phyloP scores from a whole-genome alignment of 1,140 invertebrate genomes.

The Cydia splendana region DNA sequence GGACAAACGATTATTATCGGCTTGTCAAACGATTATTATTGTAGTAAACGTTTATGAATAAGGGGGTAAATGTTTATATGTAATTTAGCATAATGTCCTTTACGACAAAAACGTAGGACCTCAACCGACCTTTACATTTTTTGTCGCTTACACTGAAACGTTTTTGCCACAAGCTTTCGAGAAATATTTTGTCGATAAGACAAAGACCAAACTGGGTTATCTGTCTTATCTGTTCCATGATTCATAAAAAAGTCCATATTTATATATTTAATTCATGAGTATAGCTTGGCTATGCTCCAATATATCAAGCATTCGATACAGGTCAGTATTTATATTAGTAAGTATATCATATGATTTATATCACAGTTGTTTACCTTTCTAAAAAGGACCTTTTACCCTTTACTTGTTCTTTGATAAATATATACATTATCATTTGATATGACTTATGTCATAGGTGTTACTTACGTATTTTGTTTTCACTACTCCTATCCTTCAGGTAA shows the following conservation, averaged over 20 bases:
- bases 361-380: neutral
- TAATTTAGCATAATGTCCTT: too few species aligned
- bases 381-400: slow-evolving; percentile 11
- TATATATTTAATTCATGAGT: slow-evolving; percentile 3
- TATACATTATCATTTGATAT: neutral
- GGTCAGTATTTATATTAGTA: slow-evolving; percentile 7
- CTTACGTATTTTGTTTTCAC: too few species aligned
- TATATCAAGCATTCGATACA: slow-evolving; percentile 23
- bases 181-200: neutral
- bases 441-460: neutral
- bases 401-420: neutral
- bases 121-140: too few species aligned
- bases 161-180: neutral
- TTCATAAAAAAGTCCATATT: slow-evolving; percentile 15
- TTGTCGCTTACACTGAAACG: too few species aligned
- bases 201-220: slow-evolving; percentile 1
- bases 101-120: too few species aligned
- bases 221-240: slow-evolving; percentile 17
- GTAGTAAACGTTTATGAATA: too few species aligned
- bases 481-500: too few species aligned
- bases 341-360: slow-evolving; percentile 4
- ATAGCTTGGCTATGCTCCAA: neutral
- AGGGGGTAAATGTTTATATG: too few species aligned
- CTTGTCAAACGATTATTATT: too few species aligned
- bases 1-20: too few species aligned